Conservation (phyloP, 2,888 invertebrate species). For the Scaeva pyrastri region DNA sequence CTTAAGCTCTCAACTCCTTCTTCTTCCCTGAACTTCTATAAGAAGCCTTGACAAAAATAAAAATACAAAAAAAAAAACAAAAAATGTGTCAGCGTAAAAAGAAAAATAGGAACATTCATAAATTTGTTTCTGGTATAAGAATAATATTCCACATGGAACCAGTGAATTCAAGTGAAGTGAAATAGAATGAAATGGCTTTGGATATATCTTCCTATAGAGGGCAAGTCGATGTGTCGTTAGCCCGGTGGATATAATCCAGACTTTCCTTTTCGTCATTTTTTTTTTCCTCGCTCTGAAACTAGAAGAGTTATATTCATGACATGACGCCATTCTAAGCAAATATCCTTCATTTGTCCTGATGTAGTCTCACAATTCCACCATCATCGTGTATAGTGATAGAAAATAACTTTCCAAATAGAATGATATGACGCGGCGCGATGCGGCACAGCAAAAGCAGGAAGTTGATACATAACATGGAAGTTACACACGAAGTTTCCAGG, state of each 20-base stretch:
- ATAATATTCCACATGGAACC: conserved; percentile 19
- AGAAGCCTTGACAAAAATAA: conserved; percentile 15
- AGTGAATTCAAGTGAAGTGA: neutral
- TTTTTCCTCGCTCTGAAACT: neutral
- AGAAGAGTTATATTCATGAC: conserved; percentile 48
- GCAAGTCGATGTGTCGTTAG: conserved; percentile 2
- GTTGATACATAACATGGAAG: conserved; percentile 34
- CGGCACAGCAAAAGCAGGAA: conserved; percentile 17
- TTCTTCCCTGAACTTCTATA: conserved; percentile 19
- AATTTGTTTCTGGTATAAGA: conserved; percentile 34
- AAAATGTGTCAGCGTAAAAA: conserved; percentile 23
- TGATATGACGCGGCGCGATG: conserved; percentile 16
- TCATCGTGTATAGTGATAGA: neutral
- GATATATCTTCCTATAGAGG: neutral
- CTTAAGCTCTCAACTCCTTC: conserved; percentile 45
- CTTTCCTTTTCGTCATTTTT: neutral
- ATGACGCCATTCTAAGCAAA: conserved; percentile 41
- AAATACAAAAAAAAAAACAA: neutral
- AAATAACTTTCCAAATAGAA: conserved; percentile 35
- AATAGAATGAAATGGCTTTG: conserved; percentile 3
- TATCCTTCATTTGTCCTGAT: conserved; percentile 55
- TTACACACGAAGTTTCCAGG: conserved; percentile 50
- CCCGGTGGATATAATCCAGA: neutral
- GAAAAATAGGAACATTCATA: neutral
- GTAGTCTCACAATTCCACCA: conserved; percentile 22